Percentiles rank a stretch among this genome's conserved stretches.
Evolutionary conservation across 2,888 invertebrate species (phyloP).

Genomic region (Volucella inflata): DNA sequence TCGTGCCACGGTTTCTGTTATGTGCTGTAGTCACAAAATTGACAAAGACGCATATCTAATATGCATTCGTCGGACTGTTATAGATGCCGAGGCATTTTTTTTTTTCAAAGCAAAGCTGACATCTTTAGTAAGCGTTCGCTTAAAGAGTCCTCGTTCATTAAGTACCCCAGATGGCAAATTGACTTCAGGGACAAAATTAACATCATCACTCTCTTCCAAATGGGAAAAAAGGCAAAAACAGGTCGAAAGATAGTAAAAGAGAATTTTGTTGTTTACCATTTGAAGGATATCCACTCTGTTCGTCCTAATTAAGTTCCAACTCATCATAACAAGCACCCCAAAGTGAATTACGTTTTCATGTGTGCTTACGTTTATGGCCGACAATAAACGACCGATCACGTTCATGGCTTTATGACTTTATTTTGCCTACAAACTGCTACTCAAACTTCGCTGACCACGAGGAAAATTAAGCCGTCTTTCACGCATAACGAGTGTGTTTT

Average conservation of each 20-base stretch:
- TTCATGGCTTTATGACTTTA: slow-evolving; percentile 18
- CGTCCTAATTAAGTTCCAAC: neutral
- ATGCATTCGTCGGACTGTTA: too few species aligned
- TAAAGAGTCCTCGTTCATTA: too few species aligned
- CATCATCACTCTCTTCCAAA: too few species aligned
- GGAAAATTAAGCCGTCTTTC: neutral
- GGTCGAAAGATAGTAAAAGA: neutral
- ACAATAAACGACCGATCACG: slow-evolving; percentile 11
- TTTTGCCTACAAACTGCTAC: slow-evolving; percentile 1
- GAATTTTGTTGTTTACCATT: neutral
- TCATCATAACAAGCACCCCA: neutral
- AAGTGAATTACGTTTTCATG: slow-evolving; percentile 29
- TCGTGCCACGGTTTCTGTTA: too few species aligned
- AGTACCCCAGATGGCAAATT: too few species aligned
- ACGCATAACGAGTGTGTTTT: neutral
- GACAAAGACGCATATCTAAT: too few species aligned
- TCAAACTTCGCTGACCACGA: neutral
- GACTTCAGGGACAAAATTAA: too few species aligned
- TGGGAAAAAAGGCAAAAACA: too few species aligned
- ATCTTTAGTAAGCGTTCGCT: too few species aligned
- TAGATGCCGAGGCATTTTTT: too few species aligned
- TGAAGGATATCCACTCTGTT: neutral
- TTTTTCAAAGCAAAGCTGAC: too few species aligned
- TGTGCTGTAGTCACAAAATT: too few species aligned
- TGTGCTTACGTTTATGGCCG: slow-evolving; percentile 2